phyloP scores from a whole-genome alignment of 1,140 invertebrate species.

The Prorops nasuta region DNA sequence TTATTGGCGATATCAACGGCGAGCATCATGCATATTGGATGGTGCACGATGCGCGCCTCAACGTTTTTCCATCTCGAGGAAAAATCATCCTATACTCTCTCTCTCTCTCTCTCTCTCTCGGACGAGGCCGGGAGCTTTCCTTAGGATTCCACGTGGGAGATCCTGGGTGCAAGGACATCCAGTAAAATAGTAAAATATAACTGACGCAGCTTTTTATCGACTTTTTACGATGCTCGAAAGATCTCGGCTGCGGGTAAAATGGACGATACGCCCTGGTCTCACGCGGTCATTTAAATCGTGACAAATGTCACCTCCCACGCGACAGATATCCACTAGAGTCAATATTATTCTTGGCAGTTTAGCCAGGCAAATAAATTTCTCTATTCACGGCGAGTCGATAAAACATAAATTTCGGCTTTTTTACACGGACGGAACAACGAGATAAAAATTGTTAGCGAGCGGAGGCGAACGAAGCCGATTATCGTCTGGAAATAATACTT shows the following conservation, averaged over 20 bases:
- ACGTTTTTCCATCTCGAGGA: no score
- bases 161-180: conserved; percentile 17
- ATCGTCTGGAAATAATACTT: no score
- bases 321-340: conserved; percentile 21
- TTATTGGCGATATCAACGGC: no score
- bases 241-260: conserved; percentile 13
- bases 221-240: conserved; percentile 31
- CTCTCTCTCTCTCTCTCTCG: no score
- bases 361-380: conserved; percentile 27
- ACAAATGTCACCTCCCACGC: conserved; percentile 34
- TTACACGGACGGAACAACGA: background rate
- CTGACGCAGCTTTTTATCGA: conserved; percentile 21
- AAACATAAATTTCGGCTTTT: conserved; percentile 20
- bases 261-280: conserved; percentile 28
- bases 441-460: conserved; percentile 8
- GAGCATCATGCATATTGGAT: no score
- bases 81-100: no score
- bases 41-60: no score
- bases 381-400: conserved; percentile 23
- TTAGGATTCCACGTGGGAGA: conserved; percentile 29
- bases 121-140: no score
- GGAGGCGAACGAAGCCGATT: background rate
- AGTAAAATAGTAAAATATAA: conserved; percentile 36
- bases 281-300: conserved; percentile 28
- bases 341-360: conserved; percentile 23